These are phyloP conservation scores for Microctonus hyperodae DNA, from an alignment of 2,888 invertebrate genomes.

Conservation along the genomic window DNA sequence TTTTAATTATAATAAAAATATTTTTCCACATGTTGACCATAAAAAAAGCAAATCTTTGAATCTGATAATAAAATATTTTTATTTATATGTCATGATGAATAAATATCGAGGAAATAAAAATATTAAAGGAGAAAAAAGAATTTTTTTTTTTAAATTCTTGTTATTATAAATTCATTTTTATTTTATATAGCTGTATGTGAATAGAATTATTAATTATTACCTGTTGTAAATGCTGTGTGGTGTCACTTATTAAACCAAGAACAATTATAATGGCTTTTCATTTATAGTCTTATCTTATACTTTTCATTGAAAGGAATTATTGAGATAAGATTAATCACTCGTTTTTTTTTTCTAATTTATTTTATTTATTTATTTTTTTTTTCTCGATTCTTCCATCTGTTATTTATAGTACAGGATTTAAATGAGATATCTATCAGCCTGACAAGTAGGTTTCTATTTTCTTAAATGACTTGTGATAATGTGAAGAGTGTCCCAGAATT, in stretches of 20 bases:
- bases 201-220: not conserved
- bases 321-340: not conserved
- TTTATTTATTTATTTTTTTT: not conserved
- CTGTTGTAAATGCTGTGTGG: not conserved
- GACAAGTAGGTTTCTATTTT: not conserved
- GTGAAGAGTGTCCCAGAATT: too few species aligned
- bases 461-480: not conserved
- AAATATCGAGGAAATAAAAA: too few species aligned
- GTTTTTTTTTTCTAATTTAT: not conserved
- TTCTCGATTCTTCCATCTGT: constrained; percentile 18
- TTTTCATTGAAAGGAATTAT: not conserved
- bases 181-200: not conserved
- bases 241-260: not conserved
- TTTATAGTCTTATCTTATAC: not conserved
- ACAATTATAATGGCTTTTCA: not conserved
- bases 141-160: too few species aligned
- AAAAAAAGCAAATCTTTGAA: too few species aligned
- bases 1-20: too few species aligned
- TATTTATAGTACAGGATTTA: constrained; percentile 23
- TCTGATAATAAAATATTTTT: too few species aligned
- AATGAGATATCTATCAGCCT: not conserved
- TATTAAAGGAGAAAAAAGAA: too few species aligned
- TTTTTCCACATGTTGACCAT: too few species aligned
- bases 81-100: too few species aligned
- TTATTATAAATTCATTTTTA: too few species aligned